A percentile compares a stretch with the other conserved stretches of the same genome.
These are phyloP conservation scores for Thecocarcelia acutangulata DNA, from an alignment of 2,888 invertebrate genomes.

Conservation along the genomic window DNA sequence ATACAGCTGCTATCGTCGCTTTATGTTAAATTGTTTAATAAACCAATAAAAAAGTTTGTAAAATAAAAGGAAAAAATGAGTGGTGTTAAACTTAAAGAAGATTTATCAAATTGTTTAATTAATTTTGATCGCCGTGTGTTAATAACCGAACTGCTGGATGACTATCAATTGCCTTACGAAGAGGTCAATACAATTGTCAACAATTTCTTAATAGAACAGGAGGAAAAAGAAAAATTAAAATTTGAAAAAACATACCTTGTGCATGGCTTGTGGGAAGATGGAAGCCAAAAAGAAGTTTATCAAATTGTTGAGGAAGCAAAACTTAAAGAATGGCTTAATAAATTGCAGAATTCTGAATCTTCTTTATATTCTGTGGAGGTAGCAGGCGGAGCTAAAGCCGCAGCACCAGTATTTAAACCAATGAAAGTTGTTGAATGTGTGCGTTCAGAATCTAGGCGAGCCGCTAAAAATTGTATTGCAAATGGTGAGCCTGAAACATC, in stretches of 20 bases:
- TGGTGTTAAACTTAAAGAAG: constrained; percentile 71
- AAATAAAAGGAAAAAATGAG: constrained; percentile 56
- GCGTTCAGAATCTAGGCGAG: constrained; percentile 67
- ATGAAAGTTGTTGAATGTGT: constrained; percentile 70
- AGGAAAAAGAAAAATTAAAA: constrained; percentile 72
- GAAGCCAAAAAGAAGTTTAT: constrained; percentile 72
- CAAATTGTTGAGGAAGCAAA: constrained; percentile 76
- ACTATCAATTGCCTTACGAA: constrained; percentile 75
- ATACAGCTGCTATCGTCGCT: not conserved
- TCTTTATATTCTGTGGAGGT: constrained; percentile 77
- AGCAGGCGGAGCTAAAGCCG: constrained; percentile 76
- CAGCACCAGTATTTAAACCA: constrained; percentile 76
- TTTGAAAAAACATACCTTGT: constrained; percentile 75
- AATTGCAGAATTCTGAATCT: constrained; percentile 74
- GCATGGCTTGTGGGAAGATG: constrained; percentile 63
- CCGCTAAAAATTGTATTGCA: not conserved
- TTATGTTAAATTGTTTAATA: not conserved
- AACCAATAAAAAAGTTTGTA: not conserved
- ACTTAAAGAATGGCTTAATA: constrained; percentile 73
- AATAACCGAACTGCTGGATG: constrained; percentile 77
- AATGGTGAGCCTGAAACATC: constrained; percentile 41
- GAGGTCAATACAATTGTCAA: constrained; percentile 74
- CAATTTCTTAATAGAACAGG: constrained; percentile 73
- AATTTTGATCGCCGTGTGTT: constrained; percentile 77
- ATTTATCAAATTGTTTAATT: constrained; percentile 76